phyloP scores from a whole-genome alignment of 23 tunicate genomes.

The Styela clava region DNA sequence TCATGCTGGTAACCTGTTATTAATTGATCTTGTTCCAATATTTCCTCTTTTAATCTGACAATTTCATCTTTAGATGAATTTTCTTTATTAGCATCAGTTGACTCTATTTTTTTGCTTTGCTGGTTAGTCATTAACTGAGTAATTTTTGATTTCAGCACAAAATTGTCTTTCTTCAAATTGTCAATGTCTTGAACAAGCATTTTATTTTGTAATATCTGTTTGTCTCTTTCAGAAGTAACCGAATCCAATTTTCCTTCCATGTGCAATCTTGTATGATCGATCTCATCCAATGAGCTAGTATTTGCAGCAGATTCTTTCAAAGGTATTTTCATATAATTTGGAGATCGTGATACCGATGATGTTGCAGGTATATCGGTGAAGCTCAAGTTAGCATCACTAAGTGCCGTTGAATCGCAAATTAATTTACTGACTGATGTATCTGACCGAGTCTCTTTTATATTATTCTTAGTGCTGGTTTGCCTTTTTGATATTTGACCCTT shows the following conservation, averaged over 20 bases:
- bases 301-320: neutral
- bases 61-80: neutral
- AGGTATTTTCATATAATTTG: neutral
- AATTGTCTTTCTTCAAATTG: constrained; percentile 24
- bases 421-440: neutral
- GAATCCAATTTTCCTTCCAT: neutral
- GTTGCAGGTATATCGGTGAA: neutral
- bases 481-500: neutral
- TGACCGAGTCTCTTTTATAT: neutral
- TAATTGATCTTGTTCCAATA: constrained; percentile 6
- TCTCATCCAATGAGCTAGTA: constrained; percentile 2
- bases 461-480: neutral
- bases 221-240: constrained; percentile 4
- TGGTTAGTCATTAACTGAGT: neutral
- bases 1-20: constrained; percentile 34
- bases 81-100: neutral
- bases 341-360: neutral
- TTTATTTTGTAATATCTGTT: neutral
- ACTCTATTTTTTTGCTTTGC: neutral
- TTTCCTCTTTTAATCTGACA: neutral
- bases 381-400: neutral
- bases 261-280: constrained; percentile 4
- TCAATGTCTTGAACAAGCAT: neutral
- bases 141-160: constrained; percentile 17
- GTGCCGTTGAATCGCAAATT: neutral